Evolutionary conservation across 2,888 invertebrate species (phyloP).

Genomic region (Oligia strigilis): DNA sequence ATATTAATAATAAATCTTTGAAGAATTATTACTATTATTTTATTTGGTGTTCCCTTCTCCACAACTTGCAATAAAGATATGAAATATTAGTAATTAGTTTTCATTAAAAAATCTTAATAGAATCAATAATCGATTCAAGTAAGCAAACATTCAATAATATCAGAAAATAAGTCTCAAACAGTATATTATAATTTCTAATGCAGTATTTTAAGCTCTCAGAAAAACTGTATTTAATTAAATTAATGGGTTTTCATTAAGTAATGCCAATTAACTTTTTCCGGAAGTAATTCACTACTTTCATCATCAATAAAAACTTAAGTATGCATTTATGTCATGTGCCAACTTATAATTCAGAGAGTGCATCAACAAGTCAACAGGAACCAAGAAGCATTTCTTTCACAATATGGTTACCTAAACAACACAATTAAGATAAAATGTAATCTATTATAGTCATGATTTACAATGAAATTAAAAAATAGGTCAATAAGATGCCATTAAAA

Average conservation of each 20-base stretch:
- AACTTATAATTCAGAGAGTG: neutral
- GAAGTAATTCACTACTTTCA: neutral
- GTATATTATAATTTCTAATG: neutral
- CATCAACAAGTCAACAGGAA: neutral
- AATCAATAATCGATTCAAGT: neutral
- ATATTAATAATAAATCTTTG: conserved; percentile 84
- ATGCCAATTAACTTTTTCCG: neutral
- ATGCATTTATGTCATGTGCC: too few relatives aligned
- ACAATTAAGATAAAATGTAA: neutral
- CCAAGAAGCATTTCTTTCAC: neutral
- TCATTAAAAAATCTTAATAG: neutral
- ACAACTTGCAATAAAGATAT: neutral
- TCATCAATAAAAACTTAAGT: neutral
- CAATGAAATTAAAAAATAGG: conserved; percentile 1
- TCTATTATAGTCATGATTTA: neutral
- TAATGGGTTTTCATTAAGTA: too few relatives aligned
- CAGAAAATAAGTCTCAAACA: neutral
- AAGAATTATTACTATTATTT: conserved; percentile 68
- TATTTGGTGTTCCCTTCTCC: conserved; percentile 42
- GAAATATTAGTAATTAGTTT: neutral
- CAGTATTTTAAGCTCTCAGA: neutral
- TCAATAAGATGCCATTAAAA: neutral
- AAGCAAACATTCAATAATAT: too few relatives aligned
- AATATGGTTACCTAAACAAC: neutral
- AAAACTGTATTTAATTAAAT: neutral